Evolutionary conservation across 37 sponge, comb jelly and placozoan species (phyloP), one percentile per base, ranked within the genome.

Genomic region (Haliclona indistincta): DNA sequence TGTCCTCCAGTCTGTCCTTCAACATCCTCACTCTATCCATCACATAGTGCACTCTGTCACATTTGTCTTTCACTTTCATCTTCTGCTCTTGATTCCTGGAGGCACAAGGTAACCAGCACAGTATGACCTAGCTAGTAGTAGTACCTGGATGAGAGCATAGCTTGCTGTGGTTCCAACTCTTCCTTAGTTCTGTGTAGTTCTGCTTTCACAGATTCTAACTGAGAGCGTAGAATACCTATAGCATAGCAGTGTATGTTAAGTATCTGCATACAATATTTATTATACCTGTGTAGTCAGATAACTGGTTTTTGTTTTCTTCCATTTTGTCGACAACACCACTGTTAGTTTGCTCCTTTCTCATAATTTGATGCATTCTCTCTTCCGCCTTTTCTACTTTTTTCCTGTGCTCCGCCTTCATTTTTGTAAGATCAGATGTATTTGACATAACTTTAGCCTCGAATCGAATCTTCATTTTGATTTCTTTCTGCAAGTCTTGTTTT

Each of bases 1-100:
- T 41, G 28, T 85, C 79, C 79, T 73, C 35, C 8, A 70, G 26
- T 70, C 29, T 70, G n/a, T 49, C 71, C 10, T 70, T 45, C 25
- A 49, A 70, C 4, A 28, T 11, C 25, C 10, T 30, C 6, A 70
- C 1, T 3, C 28, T 44, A 15, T 68, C 45, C 3, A 6, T 38
- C 5, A 43, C 23, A 40, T 44, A 26, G 45, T 49, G 5, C 63
- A 51, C 35, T 26, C 56, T 61, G 30, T 44, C 5, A 38, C 3
- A 40, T 52, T 26, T 43, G 67, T 66, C 70, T 69, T 62, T 19
- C 56, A 29, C 28, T 76, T 68, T 35, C 39, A 38, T 44, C 70
- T 38, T 61, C 76, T 38, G 26, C 38, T 22, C 25, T 26, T 54
- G 15, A 49, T 70, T 28, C 64, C 37, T 40, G 2, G 37, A 4